Percentiles rank a stretch among this genome's conserved stretches.
Conservation (phyloP, 2,113 vertebrate species). For the Siniperca knerii region DNA sequence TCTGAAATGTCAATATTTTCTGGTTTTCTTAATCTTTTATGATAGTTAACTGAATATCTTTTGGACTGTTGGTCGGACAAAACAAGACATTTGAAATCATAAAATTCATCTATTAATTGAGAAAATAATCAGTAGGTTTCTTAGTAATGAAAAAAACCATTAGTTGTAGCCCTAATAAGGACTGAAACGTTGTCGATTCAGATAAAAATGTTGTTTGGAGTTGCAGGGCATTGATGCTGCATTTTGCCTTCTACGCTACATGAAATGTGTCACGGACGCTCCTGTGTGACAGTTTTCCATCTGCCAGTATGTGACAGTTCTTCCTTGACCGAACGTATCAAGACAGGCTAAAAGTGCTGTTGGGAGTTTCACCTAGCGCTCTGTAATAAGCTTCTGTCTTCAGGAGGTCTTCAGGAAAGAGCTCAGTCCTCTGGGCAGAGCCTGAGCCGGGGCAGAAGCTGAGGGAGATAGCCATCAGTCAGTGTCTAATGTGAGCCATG, state of each 20-base stretch:
- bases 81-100: not conserved
- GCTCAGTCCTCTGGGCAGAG: not conserved
- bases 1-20: not conserved
- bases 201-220: too few species aligned
- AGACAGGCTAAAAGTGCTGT: not conserved
- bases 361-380: not conserved
- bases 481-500: slow-evolving; percentile 35
- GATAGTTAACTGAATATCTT: not conserved
- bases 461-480: slow-evolving; percentile 54
- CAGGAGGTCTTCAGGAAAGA: slow-evolving; percentile 19
- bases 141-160: not conserved
- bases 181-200: not conserved
- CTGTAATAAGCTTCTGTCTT: not conserved
- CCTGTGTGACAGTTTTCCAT: not conserved
- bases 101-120: not conserved
- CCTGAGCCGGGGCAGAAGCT: not conserved
- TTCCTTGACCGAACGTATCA: not conserved
- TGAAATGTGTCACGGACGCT: not conserved
- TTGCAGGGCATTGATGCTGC: not conserved
- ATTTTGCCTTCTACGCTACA: not conserved
- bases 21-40: not conserved
- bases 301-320: not conserved
- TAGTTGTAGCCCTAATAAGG: not conserved
- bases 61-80: not conserved
- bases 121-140: not conserved